Evolutionary conservation across 2,797 vertebrate species (phyloP), one percentile per base, ranked within the genome.

Genomic region (Onychomys torridus): DNA sequence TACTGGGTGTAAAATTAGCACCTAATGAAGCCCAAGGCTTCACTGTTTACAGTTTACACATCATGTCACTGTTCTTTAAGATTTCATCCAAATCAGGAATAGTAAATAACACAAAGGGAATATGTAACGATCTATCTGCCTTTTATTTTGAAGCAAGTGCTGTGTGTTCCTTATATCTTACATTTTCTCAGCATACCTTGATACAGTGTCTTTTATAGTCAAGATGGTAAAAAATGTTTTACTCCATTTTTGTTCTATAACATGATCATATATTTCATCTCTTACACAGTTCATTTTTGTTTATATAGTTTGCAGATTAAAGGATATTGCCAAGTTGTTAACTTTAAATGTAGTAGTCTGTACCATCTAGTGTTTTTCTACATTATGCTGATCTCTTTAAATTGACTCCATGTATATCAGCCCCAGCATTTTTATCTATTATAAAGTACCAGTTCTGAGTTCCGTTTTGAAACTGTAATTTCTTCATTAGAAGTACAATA

Each of bases 101-200:
- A 52, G 13, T 67, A 79, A 95, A 92, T 46, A 96, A 91, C 95
- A 83, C 97, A 85, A 94, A 98, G 92, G 95, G 94, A 94, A 59
- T 96, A 12, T 32, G 79, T 93, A 85, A 77, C 85, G 69, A 10
- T 52, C 43, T 95, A 65, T 67, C 40, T 97, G 7, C 93, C 96
- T 95, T 88, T 25, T 75, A 76, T 95, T 43, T 95, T 88, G 96
- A 92, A 93, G 46, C 21, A 21, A 43, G 93, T 75, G 86, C 71
- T 37, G 65, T 63, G 52, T 57, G 12, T 91, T 78, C 83, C 55
- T 37, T 89, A 71, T n/a, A 73, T 81, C 43, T 46, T 69, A 32
- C 10, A 57, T 92, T 87, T 69, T 92, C 57, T 76, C 0, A 0
- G 61, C 91, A 55, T 77, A 32, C 46, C 69, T 43, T 1, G 0